These are phyloP conservation scores for Callyntrura sp. DNA, from an alignment of 2,888 invertebrate genomes.

Conservation along the genomic window DNA sequence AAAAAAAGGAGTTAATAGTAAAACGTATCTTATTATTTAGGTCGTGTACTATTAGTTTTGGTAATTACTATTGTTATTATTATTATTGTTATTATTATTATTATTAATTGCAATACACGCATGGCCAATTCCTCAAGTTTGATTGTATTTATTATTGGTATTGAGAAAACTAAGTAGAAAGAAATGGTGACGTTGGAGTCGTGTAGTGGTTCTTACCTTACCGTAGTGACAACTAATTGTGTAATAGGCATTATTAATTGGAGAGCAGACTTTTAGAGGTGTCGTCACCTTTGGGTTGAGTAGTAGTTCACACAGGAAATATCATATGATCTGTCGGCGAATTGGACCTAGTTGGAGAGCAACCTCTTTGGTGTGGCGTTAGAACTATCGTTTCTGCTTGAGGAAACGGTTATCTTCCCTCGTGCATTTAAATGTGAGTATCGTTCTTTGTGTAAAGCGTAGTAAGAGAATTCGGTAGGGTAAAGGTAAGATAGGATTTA, in stretches of 20 bases:
- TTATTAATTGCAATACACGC: slow-evolving; percentile 31
- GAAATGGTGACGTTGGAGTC: slow-evolving; percentile 15
- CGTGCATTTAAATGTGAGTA: background rate
- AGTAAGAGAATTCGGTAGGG: background rate
- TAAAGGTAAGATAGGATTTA: background rate
- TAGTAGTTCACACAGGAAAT: background rate
- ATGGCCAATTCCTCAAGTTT: slow-evolving; percentile 39
- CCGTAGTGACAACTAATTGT: slow-evolving; percentile 28
- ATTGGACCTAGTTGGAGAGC: background rate
- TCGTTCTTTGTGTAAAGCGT: background rate
- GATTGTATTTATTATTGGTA: slow-evolving; percentile 13
- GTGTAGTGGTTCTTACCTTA: slow-evolving; percentile 22
- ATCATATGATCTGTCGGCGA: background rate
- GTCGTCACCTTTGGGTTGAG: background rate
- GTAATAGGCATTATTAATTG: slow-evolving; percentile 1
- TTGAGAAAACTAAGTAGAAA: background rate
- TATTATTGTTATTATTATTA: slow-evolving; percentile 20
- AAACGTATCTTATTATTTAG: slow-evolving; percentile 9
- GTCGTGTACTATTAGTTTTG: slow-evolving; percentile 10
- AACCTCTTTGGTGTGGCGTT: background rate
- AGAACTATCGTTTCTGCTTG: background rate
- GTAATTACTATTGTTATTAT: slow-evolving; percentile 17
- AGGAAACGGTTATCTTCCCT: background rate
- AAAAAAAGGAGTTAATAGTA: background rate
- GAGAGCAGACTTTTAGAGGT: background rate